Percentiles rank a stretch among this genome's conserved stretches.
Evolutionary conservation across 2,797 vertebrate species (phyloP).

Genomic region (Bryconaethiops microstoma): DNA sequence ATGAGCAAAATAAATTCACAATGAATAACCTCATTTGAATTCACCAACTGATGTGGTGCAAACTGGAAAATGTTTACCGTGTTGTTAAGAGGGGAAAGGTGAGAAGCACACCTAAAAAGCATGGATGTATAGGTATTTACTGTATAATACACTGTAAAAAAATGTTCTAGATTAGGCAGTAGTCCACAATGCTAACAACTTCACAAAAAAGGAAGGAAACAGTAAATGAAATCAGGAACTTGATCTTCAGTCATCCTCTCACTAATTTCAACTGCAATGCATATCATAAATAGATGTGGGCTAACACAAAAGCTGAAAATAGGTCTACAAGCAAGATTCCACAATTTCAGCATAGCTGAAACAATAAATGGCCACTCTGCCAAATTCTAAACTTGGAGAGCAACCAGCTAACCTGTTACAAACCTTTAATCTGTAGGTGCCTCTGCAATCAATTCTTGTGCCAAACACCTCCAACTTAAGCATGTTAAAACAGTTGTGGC

Average conservation of each 20-base stretch:
- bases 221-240: conserved; percentile 54
- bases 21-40: conserved; percentile 75
- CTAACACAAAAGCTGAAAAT: conserved; percentile 61
- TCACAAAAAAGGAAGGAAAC: conserved; percentile 65
- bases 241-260: conserved; percentile 65
- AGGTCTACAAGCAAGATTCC: conserved; percentile 76
- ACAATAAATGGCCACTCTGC: conserved; percentile 69
- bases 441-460: conserved; percentile 64
- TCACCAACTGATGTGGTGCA: conserved; percentile 70
- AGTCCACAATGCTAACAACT: conserved; percentile 72
- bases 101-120: conserved; percentile 76
- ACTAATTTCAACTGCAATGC: conserved; percentile 79
- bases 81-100: conserved; percentile 76
- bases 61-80: conserved; percentile 74
- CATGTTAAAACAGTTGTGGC: conserved; percentile 72
- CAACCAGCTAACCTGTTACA: conserved; percentile 65
- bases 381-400: conserved; percentile 67
- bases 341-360: conserved; percentile 81
- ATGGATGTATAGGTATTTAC: conserved; percentile 69
- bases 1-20: conserved; percentile 83
- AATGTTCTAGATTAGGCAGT: conserved; percentile 69
- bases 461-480: conserved; percentile 71
- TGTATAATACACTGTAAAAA: conserved; percentile 76
- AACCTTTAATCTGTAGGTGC: conserved; percentile 66
- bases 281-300: conserved; percentile 83